phyloP scores from a whole-genome alignment of 2,113 vertebrate genomes.

The Diadophis punctatus region DNA sequence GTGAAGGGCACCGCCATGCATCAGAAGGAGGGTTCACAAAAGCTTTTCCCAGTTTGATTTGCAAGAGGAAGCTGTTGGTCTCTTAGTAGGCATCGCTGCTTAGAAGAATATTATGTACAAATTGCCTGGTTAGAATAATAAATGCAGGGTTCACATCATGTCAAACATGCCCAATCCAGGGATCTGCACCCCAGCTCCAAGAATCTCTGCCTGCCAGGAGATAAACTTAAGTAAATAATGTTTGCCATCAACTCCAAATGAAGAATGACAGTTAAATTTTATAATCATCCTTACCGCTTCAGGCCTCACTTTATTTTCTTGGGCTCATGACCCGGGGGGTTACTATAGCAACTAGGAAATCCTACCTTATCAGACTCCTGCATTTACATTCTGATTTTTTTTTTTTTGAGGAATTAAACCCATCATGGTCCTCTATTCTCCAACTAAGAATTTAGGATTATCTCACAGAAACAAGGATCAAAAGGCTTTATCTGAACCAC shows the following conservation, averaged over 20 bases:
- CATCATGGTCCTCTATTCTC: slow-evolving; percentile 77
- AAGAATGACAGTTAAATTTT: slow-evolving; percentile 88
- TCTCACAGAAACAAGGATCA: slow-evolving; percentile 81
- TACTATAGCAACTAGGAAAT: slow-evolving; percentile 87
- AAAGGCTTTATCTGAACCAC: slow-evolving; percentile 75
- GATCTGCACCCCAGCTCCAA: slow-evolving; percentile 61
- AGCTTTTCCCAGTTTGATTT: slow-evolving; percentile 44
- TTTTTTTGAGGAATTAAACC: slow-evolving; percentile 81
- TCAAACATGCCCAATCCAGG: slow-evolving; percentile 47
- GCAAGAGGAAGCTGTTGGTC: slow-evolving; percentile 26
- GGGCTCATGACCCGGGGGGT: slow-evolving; percentile 84
- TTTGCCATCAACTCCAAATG: slow-evolving; percentile 83
- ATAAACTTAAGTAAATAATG: slow-evolving; percentile 81
- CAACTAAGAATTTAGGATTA: slow-evolving; percentile 80
- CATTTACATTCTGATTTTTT: slow-evolving; percentile 79
- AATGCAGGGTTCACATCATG: slow-evolving; percentile 48
- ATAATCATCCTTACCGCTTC: slow-evolving; percentile 85
- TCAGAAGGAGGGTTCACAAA: slow-evolving; percentile 17
- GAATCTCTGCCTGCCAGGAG: slow-evolving; percentile 68
- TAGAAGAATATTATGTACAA: slow-evolving; percentile 57
- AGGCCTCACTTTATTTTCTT: slow-evolving; percentile 79
- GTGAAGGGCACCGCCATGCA: slow-evolving; percentile 9
- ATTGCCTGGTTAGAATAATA: slow-evolving; percentile 59
- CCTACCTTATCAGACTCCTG: slow-evolving; percentile 81
- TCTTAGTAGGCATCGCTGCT: slow-evolving; percentile 32